A percentile compares a stretch with the other conserved stretches of the same genome.
Evolutionary conservation across 2,113 vertebrate species (phyloP).

Genomic region (Euleptes europaea): DNA sequence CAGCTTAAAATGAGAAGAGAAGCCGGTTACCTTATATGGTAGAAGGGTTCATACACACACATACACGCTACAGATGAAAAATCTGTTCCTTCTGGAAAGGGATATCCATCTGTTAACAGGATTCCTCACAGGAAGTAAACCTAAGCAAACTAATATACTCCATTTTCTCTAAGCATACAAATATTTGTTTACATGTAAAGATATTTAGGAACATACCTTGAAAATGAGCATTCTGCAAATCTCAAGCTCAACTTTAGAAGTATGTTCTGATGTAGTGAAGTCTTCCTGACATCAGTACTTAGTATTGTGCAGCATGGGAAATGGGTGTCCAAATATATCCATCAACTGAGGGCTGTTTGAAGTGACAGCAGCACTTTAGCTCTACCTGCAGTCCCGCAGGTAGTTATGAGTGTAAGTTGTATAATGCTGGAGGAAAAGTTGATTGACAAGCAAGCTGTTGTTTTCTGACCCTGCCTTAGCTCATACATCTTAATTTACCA

Average conservation of each 20-base stretch:
- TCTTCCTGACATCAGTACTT: background rate
- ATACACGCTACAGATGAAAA: too few species aligned
- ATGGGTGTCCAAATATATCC: background rate
- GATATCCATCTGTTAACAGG: too few species aligned
- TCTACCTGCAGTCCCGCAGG: constrained; percentile 23
- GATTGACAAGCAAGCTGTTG: constrained; percentile 28
- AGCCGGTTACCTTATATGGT: background rate
- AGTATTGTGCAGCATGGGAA: background rate
- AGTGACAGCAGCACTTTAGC: background rate
- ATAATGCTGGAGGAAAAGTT: background rate
- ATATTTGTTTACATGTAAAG: too few species aligned
- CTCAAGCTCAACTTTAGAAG: background rate
- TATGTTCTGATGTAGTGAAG: background rate
- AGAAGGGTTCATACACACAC: too few species aligned
- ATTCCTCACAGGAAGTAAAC: too few species aligned
- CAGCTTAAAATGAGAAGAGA: background rate
- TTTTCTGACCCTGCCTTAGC: constrained; percentile 40
- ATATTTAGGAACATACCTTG: too few species aligned
- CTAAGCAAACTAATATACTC: too few species aligned
- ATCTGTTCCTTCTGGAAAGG: too few species aligned
- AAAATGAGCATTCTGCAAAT: background rate
- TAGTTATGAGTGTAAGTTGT: background rate
- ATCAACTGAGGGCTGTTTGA: background rate
- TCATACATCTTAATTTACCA: constrained; percentile 25
- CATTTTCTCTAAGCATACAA: too few species aligned